These are phyloP conservation scores for Tanypteryx hageni DNA, from an alignment of 2,888 invertebrate species.

Conservation along the genomic window DNA sequence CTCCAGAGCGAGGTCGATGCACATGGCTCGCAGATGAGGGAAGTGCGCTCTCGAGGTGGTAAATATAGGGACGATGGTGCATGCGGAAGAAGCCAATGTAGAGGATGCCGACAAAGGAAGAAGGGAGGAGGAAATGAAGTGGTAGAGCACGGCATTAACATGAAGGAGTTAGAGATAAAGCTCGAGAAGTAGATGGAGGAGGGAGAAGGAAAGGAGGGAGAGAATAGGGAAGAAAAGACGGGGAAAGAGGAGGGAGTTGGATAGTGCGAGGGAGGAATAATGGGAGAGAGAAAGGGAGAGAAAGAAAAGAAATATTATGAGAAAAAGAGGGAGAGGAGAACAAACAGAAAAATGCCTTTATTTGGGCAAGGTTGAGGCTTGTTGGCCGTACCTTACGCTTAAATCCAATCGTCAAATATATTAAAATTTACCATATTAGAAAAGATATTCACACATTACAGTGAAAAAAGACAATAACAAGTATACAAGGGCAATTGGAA, in stretches of 20 bases:
- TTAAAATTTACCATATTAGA: no score
- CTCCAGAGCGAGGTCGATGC: not conserved
- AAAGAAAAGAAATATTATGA: not conserved
- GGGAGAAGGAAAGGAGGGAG: not conserved
- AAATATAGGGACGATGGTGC: not conserved
- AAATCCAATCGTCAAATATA: no score
- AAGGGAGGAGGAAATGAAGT: not conserved
- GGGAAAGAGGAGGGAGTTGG: not conserved
- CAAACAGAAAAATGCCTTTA: not conserved
- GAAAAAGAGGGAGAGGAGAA: not conserved
- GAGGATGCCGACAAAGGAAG: not conserved
- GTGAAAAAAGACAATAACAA: no score
- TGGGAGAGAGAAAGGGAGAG: not conserved
- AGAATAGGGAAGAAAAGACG: not conserved
- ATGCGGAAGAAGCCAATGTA: constrained; percentile 20
- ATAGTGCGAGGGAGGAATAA: not conserved
- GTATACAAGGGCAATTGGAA: no score
- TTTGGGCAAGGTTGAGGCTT: no score
- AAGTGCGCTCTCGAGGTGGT: not conserved
- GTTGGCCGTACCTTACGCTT: no score
- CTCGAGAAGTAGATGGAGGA: not conserved
- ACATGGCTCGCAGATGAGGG: not conserved
- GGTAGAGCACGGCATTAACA: no score
- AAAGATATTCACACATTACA: no score
- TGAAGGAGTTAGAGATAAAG: no score